Percentiles rank a stretch among this genome's conserved stretches.
These are phyloP conservation scores for Benthosema pterotum DNA, from an alignment of 2,797 vertebrate genomes.

Conservation along the genomic window DNA sequence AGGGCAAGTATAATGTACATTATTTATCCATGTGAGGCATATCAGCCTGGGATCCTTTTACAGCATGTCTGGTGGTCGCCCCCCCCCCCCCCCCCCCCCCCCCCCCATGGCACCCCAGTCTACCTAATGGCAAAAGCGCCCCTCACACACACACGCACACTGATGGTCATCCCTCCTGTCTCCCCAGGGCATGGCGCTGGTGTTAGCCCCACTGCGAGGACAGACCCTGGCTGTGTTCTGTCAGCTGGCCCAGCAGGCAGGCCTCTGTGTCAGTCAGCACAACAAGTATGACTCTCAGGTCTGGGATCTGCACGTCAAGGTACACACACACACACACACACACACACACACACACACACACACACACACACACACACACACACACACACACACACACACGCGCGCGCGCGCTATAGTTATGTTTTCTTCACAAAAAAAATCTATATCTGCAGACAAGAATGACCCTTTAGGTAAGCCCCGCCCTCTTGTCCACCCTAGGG, in stretches of 20 bases:
- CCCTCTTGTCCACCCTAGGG: too few relatives aligned
- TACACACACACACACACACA: conserved; percentile 49
- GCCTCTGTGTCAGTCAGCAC: conserved; percentile 89
- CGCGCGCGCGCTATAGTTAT: too few relatives aligned
- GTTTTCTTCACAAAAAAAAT: too few relatives aligned
- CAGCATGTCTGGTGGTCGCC: too few relatives aligned
- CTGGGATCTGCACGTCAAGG: conserved; percentile 95
- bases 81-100: too few relatives aligned
- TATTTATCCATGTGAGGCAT: too few relatives aligned
- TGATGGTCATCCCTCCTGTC: conserved; percentile 31
- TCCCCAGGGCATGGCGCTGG: conserved; percentile 89
- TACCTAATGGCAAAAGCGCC: too few relatives aligned
- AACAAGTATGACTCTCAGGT: conserved; percentile 96
- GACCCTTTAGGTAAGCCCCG: too few relatives aligned
- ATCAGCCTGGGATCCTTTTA: too few relatives aligned
- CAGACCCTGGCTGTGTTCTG: conserved; percentile 92
- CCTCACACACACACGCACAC: not conserved
- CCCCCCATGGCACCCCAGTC: too few relatives aligned
- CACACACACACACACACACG: not conserved
- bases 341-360: conserved; percentile 8
- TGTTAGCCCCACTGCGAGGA: conserved; percentile 93
- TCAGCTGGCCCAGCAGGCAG: conserved; percentile 90
- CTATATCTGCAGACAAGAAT: too few relatives aligned
- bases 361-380: conserved; percentile 17
- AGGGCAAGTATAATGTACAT: too few relatives aligned